These are phyloP conservation scores for Drosophila lini DNA, from an alignment of 1,140 invertebrate genomes.

Conservation along the genomic window DNA sequence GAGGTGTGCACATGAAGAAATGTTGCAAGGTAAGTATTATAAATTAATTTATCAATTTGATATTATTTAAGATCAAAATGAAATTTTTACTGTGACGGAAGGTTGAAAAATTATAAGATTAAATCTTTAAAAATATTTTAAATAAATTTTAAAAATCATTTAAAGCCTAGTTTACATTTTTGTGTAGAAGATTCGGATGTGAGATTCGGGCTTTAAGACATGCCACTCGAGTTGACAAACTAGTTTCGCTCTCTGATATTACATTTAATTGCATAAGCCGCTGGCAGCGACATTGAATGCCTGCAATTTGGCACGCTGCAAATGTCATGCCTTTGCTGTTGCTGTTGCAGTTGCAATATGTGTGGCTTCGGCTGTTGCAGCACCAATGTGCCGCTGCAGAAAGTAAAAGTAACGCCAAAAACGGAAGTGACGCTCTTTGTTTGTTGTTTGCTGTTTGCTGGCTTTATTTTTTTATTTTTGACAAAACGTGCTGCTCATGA, in stretches of 20 bases:
- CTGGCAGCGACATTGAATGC: conserved; percentile 72
- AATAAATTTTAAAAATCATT: neutral
- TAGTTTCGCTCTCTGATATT: conserved; percentile 46
- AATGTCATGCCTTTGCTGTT: conserved; percentile 70
- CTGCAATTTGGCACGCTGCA: conserved; percentile 66
- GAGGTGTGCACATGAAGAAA: conserved; percentile 1
- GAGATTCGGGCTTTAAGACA: conserved; percentile 8
- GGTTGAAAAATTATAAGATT: neutral
- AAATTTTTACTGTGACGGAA: neutral
- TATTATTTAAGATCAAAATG: neutral
- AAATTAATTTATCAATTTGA: neutral
- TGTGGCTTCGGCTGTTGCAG: conserved; percentile 15
- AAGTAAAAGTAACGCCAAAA: conserved; percentile 71
- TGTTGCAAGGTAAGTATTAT: neutral
- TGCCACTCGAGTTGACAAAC: conserved; percentile 48
- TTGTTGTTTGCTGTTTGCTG: conserved; percentile 21
- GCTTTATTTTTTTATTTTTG: conserved; percentile 26
- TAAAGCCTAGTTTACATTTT: neutral
- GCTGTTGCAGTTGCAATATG: conserved; percentile 32
- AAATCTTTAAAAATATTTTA: neutral
- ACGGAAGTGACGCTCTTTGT: conserved; percentile 64
- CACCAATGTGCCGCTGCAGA: conserved; percentile 30
- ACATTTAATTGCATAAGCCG: conserved; percentile 62
- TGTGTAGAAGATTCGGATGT: conserved; percentile 4
- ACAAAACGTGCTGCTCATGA: conserved; percentile 54